Conservation (phyloP, 2,888 invertebrate species). For the Drosophila eohydei region DNA sequence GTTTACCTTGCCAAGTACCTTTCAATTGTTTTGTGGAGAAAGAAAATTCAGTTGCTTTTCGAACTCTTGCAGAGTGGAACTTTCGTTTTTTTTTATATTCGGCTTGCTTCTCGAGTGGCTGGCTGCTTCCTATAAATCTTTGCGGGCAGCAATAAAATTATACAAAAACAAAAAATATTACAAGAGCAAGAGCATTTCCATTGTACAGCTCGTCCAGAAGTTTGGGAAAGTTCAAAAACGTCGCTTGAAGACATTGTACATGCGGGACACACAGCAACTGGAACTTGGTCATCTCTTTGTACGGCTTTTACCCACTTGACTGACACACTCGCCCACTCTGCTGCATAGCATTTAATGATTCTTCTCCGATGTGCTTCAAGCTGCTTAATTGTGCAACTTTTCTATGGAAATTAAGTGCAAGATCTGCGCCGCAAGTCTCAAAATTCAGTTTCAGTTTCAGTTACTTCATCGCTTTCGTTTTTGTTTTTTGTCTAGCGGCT, state of each 20-base stretch:
- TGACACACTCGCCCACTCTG: slow-evolving; percentile 60
- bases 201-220: slow-evolving; percentile 57
- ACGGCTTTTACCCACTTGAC: slow-evolving; percentile 47
- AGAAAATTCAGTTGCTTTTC: slow-evolving; percentile 47
- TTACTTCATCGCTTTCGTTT: slow-evolving; percentile 82
- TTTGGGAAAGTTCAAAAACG: slow-evolving; percentile 70
- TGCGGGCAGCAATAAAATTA: slow-evolving; percentile 49
- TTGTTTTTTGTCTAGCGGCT: slow-evolving; percentile 43
- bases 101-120: slow-evolving; percentile 57
- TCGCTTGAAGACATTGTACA: slow-evolving; percentile 59
- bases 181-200: slow-evolving; percentile 65
- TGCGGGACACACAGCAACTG: slow-evolving; percentile 58
- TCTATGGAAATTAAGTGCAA: slow-evolving; percentile 72
- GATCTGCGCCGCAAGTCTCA: slow-evolving; percentile 28
- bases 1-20: slow-evolving; percentile 69
- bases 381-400: slow-evolving; percentile 78
- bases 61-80: slow-evolving; percentile 66
- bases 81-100: slow-evolving; percentile 66
- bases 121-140: slow-evolving; percentile 75
- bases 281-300: slow-evolving; percentile 53
- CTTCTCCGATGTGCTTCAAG: slow-evolving; percentile 54
- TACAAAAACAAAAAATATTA: slow-evolving; percentile 41
- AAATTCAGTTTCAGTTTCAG: slow-evolving; percentile 39
- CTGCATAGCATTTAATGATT: slow-evolving; percentile 70
- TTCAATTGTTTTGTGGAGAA: slow-evolving; percentile 65